Evolutionary conservation across 2,888 invertebrate species (phyloP).

Genomic region (Drosophila barbarae): DNA sequence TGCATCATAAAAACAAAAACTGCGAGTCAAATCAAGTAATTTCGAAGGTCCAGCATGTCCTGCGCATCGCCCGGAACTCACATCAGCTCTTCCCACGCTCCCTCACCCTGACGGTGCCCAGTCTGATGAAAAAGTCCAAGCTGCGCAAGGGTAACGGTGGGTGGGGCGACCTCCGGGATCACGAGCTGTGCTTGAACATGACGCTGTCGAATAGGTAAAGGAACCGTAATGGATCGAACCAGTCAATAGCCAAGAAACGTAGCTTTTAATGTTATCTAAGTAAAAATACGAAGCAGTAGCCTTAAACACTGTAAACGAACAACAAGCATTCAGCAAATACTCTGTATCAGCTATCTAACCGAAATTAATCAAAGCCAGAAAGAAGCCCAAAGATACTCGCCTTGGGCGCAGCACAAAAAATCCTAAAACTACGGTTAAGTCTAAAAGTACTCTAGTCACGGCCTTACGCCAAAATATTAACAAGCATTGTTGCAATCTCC

Average conservation of each 20-base stretch:
- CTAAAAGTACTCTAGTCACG: slow-evolving; percentile 35
- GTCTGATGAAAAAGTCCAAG: slow-evolving; percentile 86
- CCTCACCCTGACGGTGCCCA: slow-evolving; percentile 84
- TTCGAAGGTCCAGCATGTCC: slow-evolving; percentile 89
- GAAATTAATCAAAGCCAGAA: slow-evolving; percentile 53
- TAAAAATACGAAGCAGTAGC: slow-evolving; percentile 44
- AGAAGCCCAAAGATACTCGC: slow-evolving; percentile 43
- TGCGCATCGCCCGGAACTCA: slow-evolving; percentile 84
- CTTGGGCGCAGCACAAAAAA: slow-evolving; percentile 34
- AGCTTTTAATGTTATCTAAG: slow-evolving; percentile 40
- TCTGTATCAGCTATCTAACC: slow-evolving; percentile 34
- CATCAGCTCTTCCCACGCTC: slow-evolving; percentile 86
- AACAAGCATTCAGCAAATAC: slow-evolving; percentile 27
- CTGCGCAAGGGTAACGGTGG: slow-evolving; percentile 96
- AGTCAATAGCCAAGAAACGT: slow-evolving; percentile 35
- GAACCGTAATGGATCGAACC: slow-evolving; percentile 12
- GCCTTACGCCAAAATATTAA: slow-evolving; percentile 8
- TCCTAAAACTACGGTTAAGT: slow-evolving; percentile 22
- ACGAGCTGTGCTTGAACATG: slow-evolving; percentile 89
- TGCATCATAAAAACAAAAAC: slow-evolving; percentile 96
- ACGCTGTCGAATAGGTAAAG: slow-evolving; percentile 79
- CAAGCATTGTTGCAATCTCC: slow-evolving; percentile 14
- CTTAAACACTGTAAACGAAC: slow-evolving; percentile 31
- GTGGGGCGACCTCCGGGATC: slow-evolving; percentile 96
- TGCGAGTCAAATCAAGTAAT: slow-evolving; percentile 92